A percentile compares a stretch with the other conserved stretches of the same genome.
These are phyloP conservation scores for Podarcis muralis DNA, from an alignment of 2,113 vertebrate species.

Conservation along the genomic window DNA sequence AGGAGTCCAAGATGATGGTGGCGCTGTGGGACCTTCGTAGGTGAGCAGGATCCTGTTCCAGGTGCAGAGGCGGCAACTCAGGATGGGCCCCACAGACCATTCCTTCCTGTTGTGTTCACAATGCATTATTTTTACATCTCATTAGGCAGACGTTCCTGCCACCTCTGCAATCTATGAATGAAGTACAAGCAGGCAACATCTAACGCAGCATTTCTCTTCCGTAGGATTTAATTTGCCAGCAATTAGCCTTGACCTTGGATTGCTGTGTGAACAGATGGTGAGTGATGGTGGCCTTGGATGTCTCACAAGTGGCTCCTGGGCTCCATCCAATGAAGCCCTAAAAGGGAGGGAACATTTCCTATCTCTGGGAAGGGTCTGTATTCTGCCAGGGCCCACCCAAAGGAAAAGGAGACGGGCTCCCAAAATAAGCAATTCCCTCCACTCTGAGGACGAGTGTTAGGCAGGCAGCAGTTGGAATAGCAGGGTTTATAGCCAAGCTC, in stretches of 20 bases:
- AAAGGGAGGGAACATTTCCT: not conserved
- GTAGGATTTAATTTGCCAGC: not conserved
- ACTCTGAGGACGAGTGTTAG: no score
- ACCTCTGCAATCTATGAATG: not conserved
- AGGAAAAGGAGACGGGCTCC: no score
- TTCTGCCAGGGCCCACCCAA: no score
- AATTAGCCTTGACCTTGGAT: not conserved
- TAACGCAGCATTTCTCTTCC: not conserved
- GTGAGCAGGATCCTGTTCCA: not conserved
- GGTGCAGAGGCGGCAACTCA: not conserved
- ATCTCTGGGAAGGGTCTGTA: not conserved
- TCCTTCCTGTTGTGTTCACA: not conserved
- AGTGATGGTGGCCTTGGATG: not conserved
- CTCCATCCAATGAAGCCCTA: not conserved
- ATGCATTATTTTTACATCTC: not conserved
- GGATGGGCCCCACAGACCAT: not conserved
- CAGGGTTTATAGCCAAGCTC: no score
- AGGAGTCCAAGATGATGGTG: no score
- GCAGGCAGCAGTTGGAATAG: no score
- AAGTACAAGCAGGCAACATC: not conserved
- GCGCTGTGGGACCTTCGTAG: no score
- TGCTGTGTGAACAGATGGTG: not conserved
- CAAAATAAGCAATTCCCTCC: no score
- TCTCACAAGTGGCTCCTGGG: not conserved
- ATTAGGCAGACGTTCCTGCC: not conserved